Base-by-base conservation (phyloP, 2,888 invertebrate species). In the Clanis bilineata region DNA sequence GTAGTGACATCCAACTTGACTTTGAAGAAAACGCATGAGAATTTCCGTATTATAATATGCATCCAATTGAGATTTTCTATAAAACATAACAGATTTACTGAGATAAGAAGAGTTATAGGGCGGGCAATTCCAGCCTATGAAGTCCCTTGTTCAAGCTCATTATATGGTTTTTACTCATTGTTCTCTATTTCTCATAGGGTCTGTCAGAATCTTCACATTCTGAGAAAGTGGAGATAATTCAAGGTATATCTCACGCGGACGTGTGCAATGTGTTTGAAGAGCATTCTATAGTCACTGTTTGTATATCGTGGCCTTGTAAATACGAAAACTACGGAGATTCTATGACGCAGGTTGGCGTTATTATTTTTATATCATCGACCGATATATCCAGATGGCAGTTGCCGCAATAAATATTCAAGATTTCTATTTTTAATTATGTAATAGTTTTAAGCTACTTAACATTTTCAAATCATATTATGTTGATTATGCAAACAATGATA, bases 221-320 rank as follows among this genome's bases (percentile, higher is more conserved):
- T 47, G 89, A 91, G 68, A 88, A 80, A 69, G 69, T 80, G 4
- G 85, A 89, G 59, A 89, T 90, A 38, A 72, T 78, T 5, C 80
- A 85, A 63, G 90, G 85, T 12, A 84, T 84, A 61, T 72, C 83
- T 0, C 76, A 86, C 62, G 83, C 90, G 9, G 91, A 91, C 60
- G 66, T 90, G 22, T 91, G 90, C 64, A 89, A 88, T 64, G 70
- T 91, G 57, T 91, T 90, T 62, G 89, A 89, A 25, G 80, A 83
- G 4, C 62, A 79, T 56, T 85, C 88, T 0, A 73, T 91, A 44
- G 85, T 87, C 2, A 70, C 65, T 6, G 64, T 69, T 22, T 86
- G 79, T 60, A 80, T 91, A 66, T 77, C 78, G n/a, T 84, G 83
- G 84, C 85, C 88, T 0, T 82, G 81, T 64, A 85, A 77, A 72